Evolutionary conservation across 2,113 vertebrate species (phyloP).

Genomic region (Origma solitaria): DNA sequence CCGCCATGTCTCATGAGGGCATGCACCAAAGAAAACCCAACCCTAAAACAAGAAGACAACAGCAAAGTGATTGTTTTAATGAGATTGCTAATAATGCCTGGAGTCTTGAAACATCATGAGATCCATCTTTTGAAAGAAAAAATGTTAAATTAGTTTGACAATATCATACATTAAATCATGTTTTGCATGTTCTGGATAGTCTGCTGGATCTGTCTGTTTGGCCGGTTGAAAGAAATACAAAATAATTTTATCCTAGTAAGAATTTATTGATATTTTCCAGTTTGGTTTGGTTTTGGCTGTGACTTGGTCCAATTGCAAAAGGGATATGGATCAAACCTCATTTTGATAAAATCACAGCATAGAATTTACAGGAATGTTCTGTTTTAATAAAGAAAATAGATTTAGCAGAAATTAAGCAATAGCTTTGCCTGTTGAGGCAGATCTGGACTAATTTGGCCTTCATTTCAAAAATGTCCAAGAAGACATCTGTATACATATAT

Average conservation of each 20-base stretch:
- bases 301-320: not conserved
- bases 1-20: rapidly evolving
- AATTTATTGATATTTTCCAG: not conserved
- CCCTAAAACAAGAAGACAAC: not conserved
- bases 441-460: not conserved
- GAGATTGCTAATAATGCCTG: not conserved
- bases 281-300: not conserved
- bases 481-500: constrained; percentile 30
- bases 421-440: not conserved
- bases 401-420: not conserved
- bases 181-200: not conserved
- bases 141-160: not conserved
- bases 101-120: not conserved
- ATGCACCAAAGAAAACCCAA: rapidly evolving
- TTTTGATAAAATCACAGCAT: not conserved
- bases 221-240: not conserved
- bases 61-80: not conserved
- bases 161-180: not conserved
- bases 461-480: constrained; percentile 25
- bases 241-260: not conserved
- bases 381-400: not conserved
- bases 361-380: not conserved
- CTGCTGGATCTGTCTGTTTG: not conserved
- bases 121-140: not conserved
- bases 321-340: not conserved